These are phyloP conservation scores for Ceratina australensis DNA, from an alignment of 1,140 invertebrate genomes.

Conservation along the genomic window DNA sequence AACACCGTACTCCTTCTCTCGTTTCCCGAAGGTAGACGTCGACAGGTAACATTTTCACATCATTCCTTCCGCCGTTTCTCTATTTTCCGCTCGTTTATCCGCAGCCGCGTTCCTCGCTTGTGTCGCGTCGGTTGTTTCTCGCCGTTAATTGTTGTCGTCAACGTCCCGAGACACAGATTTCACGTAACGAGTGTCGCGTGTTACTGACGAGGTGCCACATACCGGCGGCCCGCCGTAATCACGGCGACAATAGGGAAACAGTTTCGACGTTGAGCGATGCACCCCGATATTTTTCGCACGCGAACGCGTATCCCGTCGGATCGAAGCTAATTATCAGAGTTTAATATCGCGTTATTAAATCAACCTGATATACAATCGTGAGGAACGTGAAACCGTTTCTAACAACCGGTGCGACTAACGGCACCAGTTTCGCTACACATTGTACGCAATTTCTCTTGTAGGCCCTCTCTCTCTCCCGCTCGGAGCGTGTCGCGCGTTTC, in stretches of 20 bases:
- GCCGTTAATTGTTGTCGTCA: slow-evolving; percentile 33
- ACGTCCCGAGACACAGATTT: slow-evolving; percentile 24
- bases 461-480: not conserved
- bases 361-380: not conserved
- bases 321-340: slow-evolving; percentile 20
- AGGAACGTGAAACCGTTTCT: slow-evolving; percentile 24
- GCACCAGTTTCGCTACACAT: slow-evolving; percentile 27
- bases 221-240: not conserved
- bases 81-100: not conserved
- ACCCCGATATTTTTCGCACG: slow-evolving; percentile 1
- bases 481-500: slow-evolving; percentile 35
- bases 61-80: slow-evolving; percentile 12
- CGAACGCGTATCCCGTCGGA: not conserved
- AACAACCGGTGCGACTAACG: slow-evolving; percentile 20
- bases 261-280: not conserved
- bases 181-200: slow-evolving; percentile 19
- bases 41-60: slow-evolving; percentile 35
- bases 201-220: not conserved
- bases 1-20: no score
- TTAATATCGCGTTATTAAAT: slow-evolving; percentile 35
- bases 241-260: not conserved
- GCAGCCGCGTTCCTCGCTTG: not conserved
- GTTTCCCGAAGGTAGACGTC: not conserved
- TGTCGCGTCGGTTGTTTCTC: slow-evolving; percentile 22
- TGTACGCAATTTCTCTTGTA: slow-evolving; percentile 44